phyloP scores from a whole-genome alignment of 1,140 invertebrate species.

The Helicoverpa armigera region DNA sequence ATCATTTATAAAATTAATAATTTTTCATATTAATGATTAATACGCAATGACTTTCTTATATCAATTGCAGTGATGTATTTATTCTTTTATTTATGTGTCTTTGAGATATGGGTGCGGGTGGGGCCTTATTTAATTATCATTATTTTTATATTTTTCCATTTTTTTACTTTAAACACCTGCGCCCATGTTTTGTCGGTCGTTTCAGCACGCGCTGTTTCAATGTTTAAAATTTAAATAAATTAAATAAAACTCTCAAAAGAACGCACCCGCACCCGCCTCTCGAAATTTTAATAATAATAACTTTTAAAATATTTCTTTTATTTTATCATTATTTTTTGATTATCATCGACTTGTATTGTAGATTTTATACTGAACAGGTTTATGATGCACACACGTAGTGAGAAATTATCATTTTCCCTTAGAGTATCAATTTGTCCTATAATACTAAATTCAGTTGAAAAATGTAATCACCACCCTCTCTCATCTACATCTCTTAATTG shows the following conservation, averaged over 20 bases:
- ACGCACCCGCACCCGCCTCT: conserved; percentile 45
- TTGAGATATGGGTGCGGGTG: conserved; percentile 66
- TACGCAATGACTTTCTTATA: too few relatives aligned
- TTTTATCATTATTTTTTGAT: neutral
- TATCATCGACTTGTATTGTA: neutral
- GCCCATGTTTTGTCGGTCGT: conserved; percentile 54
- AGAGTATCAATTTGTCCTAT: too few relatives aligned
- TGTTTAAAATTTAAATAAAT: neutral
- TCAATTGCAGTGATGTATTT: too few relatives aligned
- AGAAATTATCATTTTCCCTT: too few relatives aligned
- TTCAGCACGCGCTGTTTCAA: conserved; percentile 18
- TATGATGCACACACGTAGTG: too few relatives aligned
- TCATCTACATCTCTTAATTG: too few relatives aligned
- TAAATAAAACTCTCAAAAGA: neutral
- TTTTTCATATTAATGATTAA: too few relatives aligned
- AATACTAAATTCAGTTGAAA: too few relatives aligned
- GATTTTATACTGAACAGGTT: neutral
- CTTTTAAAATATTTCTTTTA: neutral
- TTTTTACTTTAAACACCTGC: conserved; percentile 54
- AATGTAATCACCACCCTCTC: too few relatives aligned
- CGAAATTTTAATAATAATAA: neutral
- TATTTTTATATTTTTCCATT: conserved; percentile 2
- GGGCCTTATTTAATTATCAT: conserved; percentile 30
- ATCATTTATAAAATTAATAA: too few relatives aligned
- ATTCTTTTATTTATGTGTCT: neutral